Evolutionary conservation across 2,113 vertebrate genomes (phyloP), one percentile per base, ranked within the genome.

Genomic region (Chelonoidis abingdonii): DNA sequence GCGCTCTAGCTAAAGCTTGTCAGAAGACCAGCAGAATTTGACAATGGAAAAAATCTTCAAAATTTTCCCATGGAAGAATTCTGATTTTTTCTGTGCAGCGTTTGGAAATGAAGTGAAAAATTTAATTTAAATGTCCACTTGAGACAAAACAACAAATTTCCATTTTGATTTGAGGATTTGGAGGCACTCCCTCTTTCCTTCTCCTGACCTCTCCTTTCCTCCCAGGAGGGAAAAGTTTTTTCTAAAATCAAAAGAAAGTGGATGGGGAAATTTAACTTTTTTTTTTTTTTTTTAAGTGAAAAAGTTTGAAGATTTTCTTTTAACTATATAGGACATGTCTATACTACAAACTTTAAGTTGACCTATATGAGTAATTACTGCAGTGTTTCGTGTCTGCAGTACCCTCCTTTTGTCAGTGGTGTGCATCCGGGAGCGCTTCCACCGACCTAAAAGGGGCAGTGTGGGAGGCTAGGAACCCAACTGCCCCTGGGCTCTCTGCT

Each of bases 11-110:
- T 89, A 16, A 56, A 8, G 0, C 53, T 81, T 90, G 10, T 59
- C 84, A 16, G 83, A 25, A 75, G 89, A 86, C 4, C 53, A 31
- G 29, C 11, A 62, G 59, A 62, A 62, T 27, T 62, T 62, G 29
- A 62, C 14, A 31, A 27, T 14, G 29, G 59, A 35, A 62, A 14
- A 35, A 54, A 54, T 54, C 16, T 25, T 89, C 38, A 52, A 85
- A 41, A 35, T 88, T 88, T 57, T 59, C 91, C 25, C 11, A 31
- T 47, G 62, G 2, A 50, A 91, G 35, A 4, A 1, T 65, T 49
- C 19, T 80, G 85, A 38, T 87, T 72, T 52, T 52, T 89, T 0
- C 0, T 52, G 35, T 49, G 31, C 4, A 14, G 31, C 59, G 14
- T 31, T 62, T 62, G 14, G 59, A 62, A 27, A 62, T 35, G 8